phyloP scores from a whole-genome alignment of 2,797 vertebrate species.

The Antennarius maculatus region DNA sequence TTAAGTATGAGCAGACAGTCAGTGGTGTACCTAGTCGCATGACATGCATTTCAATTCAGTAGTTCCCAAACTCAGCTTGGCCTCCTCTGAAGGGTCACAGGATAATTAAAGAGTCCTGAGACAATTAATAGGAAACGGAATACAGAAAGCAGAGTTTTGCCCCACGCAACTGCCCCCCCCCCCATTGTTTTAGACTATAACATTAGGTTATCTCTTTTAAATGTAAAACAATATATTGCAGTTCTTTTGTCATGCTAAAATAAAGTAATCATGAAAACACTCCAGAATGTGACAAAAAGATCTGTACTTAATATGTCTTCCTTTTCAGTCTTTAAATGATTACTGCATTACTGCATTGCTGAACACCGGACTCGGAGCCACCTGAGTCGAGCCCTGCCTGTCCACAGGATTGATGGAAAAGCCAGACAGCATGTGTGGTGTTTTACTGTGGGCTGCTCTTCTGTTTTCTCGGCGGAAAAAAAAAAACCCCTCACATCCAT shows the following conservation, averaged over 20 bases:
- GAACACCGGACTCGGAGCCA: conserved; percentile 39
- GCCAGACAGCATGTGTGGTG: conserved; percentile 67
- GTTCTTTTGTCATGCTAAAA: too few relatives aligned
- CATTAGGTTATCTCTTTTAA: too few relatives aligned
- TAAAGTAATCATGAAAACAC: background rate
- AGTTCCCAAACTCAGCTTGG: background rate
- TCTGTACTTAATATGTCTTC: background rate
- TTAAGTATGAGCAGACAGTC: background rate
- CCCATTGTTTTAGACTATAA: background rate
- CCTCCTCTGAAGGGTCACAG: background rate
- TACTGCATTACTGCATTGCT: background rate
- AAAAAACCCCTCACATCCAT: conserved; percentile 63
- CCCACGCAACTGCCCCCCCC: background rate
- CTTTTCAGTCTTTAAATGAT: background rate
- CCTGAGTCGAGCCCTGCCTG: conserved; percentile 42
- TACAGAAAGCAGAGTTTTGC: too few relatives aligned
- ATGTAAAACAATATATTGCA: background rate
- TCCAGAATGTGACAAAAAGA: background rate
- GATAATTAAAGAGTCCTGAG: background rate
- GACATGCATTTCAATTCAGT: background rate
- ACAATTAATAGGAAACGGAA: background rate
- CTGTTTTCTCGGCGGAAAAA: conserved; percentile 71
- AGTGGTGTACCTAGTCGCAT: background rate
- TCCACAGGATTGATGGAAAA: conserved; percentile 75
- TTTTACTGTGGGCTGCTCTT: conserved; percentile 74